A percentile compares a stretch with the other conserved stretches of the same genome.
phyloP scores from a whole-genome alignment of 2,888 invertebrate species.

The Netelia inedita region DNA sequence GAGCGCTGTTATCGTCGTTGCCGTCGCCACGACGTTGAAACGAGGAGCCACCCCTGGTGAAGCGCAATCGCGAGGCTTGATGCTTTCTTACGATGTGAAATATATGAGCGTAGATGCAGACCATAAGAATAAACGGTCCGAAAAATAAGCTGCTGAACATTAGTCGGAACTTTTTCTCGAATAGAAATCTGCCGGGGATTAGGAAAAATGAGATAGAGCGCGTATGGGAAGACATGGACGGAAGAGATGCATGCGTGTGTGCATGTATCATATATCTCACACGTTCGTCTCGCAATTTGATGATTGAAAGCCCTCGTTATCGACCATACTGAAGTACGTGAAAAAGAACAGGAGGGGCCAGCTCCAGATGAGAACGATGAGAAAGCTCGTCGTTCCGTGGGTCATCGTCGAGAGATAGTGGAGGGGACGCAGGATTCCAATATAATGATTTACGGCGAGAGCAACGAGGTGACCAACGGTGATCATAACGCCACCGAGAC shows the following conservation, averaged over 20 bases:
- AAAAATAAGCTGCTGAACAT: constrained; percentile 87
- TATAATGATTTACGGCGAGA: constrained; percentile 89
- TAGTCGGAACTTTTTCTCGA: constrained; percentile 85
- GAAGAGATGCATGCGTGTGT: neutral
- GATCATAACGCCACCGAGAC: constrained; percentile 88
- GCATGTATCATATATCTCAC: constrained; percentile 48
- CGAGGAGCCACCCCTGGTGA: constrained; percentile 82
- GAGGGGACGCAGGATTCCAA: constrained; percentile 88
- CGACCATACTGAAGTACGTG: constrained; percentile 86
- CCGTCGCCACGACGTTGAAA: constrained; percentile 62
- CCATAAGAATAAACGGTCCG: constrained; percentile 87
- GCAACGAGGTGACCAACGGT: constrained; percentile 88
- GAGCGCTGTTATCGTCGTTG: constrained; percentile 29
- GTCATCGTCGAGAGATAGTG: constrained; percentile 88
- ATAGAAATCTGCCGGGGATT: constrained; percentile 82
- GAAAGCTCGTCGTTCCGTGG: constrained; percentile 85
- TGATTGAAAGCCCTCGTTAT: constrained; percentile 85
- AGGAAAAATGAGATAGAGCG: neutral
- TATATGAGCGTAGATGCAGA: constrained; percentile 88
- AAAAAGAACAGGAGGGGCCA: constrained; percentile 86
- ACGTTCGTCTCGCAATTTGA: constrained; percentile 71
- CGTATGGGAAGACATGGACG: neutral
- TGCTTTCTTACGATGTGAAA: constrained; percentile 87
- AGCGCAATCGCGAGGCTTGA: constrained; percentile 85
- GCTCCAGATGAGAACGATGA: constrained; percentile 87